Conservation (phyloP, 2,888 invertebrate species). For the Lasioglossum malachurum region DNA sequence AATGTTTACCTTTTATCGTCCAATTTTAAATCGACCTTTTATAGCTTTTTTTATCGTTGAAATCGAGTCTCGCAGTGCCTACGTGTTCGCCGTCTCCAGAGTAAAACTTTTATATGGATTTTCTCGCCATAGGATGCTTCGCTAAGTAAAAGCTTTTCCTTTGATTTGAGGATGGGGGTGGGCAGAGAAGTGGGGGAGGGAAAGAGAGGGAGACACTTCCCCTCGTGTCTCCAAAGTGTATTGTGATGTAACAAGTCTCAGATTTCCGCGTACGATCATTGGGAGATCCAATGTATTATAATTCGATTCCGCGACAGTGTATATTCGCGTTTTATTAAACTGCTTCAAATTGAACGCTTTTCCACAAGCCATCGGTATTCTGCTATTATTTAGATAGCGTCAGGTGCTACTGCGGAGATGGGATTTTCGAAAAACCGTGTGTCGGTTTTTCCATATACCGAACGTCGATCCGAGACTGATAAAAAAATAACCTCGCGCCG, state of each 20-base stretch:
- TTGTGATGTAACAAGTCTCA: constrained; percentile 8
- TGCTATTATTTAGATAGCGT: constrained; percentile 9
- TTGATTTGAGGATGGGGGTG: not conserved
- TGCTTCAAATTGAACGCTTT: not conserved
- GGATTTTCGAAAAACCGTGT: constrained; percentile 27
- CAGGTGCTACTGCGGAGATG: not conserved
- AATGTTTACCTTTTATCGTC: constrained; percentile 40
- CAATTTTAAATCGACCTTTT: constrained; percentile 31
- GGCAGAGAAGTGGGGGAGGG: not conserved
- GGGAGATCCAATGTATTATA: not conserved
- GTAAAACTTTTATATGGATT: constrained; percentile 37
- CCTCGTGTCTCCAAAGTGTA: not conserved
- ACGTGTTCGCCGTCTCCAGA: not conserved
- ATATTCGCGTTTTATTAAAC: not conserved
- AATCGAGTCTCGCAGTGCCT: constrained; percentile 20
- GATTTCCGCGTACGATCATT: not conserved
- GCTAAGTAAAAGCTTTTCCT: constrained; percentile 1
- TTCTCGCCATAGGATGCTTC: constrained; percentile 19
- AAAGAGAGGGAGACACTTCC: not conserved
- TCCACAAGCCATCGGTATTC: not conserved
- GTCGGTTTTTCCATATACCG: constrained; percentile 37
- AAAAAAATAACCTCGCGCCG: not conserved
- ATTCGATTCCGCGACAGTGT: not conserved
- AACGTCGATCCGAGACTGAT: too few relatives aligned
- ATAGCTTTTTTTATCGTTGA: constrained; percentile 36